Conservation (phyloP, 2,113 vertebrate genomes). For the Sclerurus mexicanus region DNA sequence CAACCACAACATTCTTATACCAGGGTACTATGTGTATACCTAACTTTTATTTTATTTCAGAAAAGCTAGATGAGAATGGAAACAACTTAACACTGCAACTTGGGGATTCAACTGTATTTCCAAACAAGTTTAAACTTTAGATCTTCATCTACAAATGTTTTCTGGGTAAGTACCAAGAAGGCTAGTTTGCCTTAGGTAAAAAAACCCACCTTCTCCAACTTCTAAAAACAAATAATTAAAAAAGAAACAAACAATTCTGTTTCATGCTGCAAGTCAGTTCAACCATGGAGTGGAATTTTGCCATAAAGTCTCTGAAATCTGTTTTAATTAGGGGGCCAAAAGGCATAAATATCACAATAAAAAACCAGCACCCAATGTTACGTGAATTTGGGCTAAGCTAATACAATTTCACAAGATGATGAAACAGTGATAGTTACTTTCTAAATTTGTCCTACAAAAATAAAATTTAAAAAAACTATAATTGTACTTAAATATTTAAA, state of each 20-base stretch:
- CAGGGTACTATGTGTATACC: not conserved
- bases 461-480: not conserved
- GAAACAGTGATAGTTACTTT: not conserved
- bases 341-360: not conserved
- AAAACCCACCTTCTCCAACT: not conserved
- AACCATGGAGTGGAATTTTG: not conserved
- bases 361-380: not conserved
- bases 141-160: not conserved
- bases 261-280: not conserved
- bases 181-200: not conserved
- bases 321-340: not conserved
- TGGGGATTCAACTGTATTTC: not conserved
- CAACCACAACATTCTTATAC: not conserved
- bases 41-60: not conserved
- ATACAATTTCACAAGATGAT: not conserved
- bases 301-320: not conserved
- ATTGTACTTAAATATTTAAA: not conserved
- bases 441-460: not conserved
- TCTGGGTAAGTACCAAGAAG: not conserved
- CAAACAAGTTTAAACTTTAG: not conserved
- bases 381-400: not conserved
- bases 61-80: not conserved
- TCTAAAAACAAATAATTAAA: not conserved
- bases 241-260: not conserved
- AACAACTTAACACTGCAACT: not conserved